Evolutionary conservation across 2,888 invertebrate genomes (phyloP).

Genomic region (Microchrysa polita): DNA sequence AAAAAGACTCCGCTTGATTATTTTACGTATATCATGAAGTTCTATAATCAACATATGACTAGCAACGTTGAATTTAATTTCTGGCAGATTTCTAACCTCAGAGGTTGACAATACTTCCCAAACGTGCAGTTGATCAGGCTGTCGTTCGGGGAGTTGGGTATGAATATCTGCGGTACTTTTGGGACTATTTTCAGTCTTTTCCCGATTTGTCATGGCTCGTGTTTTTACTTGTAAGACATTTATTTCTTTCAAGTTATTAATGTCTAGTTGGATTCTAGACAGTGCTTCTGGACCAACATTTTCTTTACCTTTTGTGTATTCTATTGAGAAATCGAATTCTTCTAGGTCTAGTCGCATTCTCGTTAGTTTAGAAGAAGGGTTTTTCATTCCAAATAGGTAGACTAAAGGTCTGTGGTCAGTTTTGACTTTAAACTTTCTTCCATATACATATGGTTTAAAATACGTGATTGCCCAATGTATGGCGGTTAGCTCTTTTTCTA

Average conservation of each 20-base stretch:
- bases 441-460: slow-evolving; percentile 56
- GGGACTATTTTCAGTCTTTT: background rate
- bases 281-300: slow-evolving; percentile 49
- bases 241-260: slow-evolving; percentile 22
- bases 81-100: slow-evolving; percentile 6
- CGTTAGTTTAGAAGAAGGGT: slow-evolving; percentile 54
- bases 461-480: slow-evolving; percentile 53
- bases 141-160: background rate
- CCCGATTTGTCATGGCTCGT: slow-evolving; percentile 19
- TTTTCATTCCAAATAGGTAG: slow-evolving; percentile 52
- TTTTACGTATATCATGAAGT: background rate
- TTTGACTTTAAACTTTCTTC: slow-evolving; percentile 51
- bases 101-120: slow-evolving; percentile 19
- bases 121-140: slow-evolving; percentile 35
- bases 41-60: background rate
- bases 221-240: slow-evolving; percentile 18
- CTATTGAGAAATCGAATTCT: slow-evolving; percentile 54
- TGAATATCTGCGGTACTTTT: background rate
- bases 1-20: background rate
- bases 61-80: slow-evolving; percentile 3
- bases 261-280: slow-evolving; percentile 47
- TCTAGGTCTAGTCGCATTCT: slow-evolving; percentile 55
- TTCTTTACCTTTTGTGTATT: slow-evolving; percentile 47
- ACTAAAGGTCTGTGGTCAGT: slow-evolving; percentile 53
- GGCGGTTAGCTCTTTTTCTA: slow-evolving; percentile 55